Evolutionary conservation across 2,888 invertebrate genomes (phyloP), one percentile per base, ranked within the genome.

Genomic region (Dicycla oo): DNA sequence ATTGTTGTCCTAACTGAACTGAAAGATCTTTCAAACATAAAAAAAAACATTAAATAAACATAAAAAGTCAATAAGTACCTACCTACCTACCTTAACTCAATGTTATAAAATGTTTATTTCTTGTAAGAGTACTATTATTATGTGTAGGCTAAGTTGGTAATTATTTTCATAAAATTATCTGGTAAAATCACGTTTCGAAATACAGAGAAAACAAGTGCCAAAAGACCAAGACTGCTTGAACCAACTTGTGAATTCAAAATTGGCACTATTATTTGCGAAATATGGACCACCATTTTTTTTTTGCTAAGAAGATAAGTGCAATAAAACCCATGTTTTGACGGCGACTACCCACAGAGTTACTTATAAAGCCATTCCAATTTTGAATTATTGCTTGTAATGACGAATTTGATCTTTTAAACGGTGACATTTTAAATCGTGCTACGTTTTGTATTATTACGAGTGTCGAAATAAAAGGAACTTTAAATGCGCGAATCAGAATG

Each of bases 321-420:
- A 70, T 82, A 76, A 84, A 88, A 86, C 86, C 88, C 75, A 89
- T 93, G 87, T 94, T 94, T 88, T 93, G 93, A 93, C 89, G 88
- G 88, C 60, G 91, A 88, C 89, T 90, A 86, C 92, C 93, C 93
- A 92, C 93, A 89, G 91, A 86, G 91, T 69, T 71, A 83, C 61
- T 70, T 80, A 77, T 72, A 79, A 79, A 80, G 67, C 81, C 18
- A 76, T 83, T 83, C 69, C 60, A 61, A 80, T 76, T 80, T 82
- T 88, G 86, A 91, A 78, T 88, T 88, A 90, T 90, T 84, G 74
- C 84, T 69, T 81, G 75, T 84, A 85, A 87, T 86, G 76, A 85
- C 82, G 85, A 86, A 88, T 84, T 85, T 82, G 77, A 72, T 76
- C 69, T 78, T 81, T 81, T 84, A 75, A 72, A 74, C 47, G 67